phyloP scores from a whole-genome alignment of 2,113 vertebrate genomes.

The Anguilla rostrata region DNA sequence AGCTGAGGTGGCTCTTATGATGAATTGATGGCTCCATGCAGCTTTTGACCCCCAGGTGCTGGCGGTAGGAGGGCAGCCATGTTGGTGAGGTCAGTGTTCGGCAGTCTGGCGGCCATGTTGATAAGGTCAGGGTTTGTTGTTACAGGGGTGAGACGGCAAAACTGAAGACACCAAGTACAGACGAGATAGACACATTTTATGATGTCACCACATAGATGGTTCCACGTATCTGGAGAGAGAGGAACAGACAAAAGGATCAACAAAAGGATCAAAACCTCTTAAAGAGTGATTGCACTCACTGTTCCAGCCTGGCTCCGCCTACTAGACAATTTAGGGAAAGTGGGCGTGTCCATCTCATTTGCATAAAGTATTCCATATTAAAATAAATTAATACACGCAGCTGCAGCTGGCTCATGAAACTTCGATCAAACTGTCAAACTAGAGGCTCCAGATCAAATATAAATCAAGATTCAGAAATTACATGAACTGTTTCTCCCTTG shows the following conservation, averaged over 20 bases:
- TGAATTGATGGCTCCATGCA: constrained; percentile 16
- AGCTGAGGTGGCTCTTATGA: constrained; percentile 22
- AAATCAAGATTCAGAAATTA: no score
- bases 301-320: no score
- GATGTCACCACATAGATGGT: constrained; percentile 66
- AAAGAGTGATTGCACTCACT: not conserved
- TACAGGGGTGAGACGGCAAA: not conserved
- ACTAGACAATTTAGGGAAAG: no score
- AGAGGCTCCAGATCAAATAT: not conserved
- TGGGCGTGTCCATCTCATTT: no score
- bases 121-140: constrained; percentile 33
- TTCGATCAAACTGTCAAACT: no score
- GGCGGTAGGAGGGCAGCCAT: constrained; percentile 23
- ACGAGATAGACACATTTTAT: not conserved
- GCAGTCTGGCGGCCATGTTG: constrained; percentile 24
- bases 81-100: constrained; percentile 42
- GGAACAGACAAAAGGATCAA: constrained; percentile 1
- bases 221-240: constrained; percentile 65
- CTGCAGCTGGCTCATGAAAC: no score
- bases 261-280: not conserved
- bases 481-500: no score
- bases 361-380: no score
- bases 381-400: no score
- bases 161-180: constrained; percentile 1
- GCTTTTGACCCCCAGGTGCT: constrained; percentile 10